Percentiles rank a stretch among this genome's conserved stretches.
Conservation (phyloP, 30 jellyfish, hydroid and myxozoan species). For the Phacellophora camtschatica region DNA sequence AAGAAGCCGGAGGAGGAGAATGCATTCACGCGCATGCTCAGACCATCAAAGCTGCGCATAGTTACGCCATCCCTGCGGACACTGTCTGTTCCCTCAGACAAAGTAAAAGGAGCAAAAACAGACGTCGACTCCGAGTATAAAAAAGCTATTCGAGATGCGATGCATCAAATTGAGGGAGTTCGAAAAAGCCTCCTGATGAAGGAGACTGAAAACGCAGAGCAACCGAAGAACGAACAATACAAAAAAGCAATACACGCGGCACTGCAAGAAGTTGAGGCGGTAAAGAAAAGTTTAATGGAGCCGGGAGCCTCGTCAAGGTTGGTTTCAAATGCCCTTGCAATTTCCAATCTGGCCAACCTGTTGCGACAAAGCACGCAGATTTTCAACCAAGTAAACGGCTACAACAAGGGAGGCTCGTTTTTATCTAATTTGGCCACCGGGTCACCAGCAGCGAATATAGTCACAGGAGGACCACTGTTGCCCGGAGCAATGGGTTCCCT, state of each 20-base stretch:
- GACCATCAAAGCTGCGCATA: not conserved
- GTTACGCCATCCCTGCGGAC: not conserved
- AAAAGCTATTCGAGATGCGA: conserved; percentile 41
- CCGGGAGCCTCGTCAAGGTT: conserved; percentile 25
- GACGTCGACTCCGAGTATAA: conserved; percentile 1
- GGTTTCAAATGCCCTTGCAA: conserved; percentile 53
- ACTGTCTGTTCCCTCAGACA: not conserved
- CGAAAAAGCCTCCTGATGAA: conserved; percentile 20
- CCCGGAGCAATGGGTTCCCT: conserved; percentile 55
- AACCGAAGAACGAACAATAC: conserved; percentile 21
- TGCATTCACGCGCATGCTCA: conserved; percentile 42
- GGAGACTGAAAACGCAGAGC: conserved; percentile 4
- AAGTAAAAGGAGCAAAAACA: not conserved
- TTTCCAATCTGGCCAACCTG: conserved; percentile 55
- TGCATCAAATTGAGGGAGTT: conserved; percentile 47
- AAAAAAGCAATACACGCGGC: conserved; percentile 51
- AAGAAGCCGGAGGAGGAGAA: conserved; percentile 26
- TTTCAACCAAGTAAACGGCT: conserved; percentile 34
- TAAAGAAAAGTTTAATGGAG: conserved; percentile 50
- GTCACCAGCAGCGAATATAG: conserved; percentile 37
- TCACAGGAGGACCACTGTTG: conserved; percentile 34
- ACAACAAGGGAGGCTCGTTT: not conserved
- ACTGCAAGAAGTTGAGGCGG: conserved; percentile 37
- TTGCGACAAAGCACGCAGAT: conserved; percentile 44
- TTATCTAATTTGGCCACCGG: not conserved